Evolutionary conservation across 2,888 invertebrate genomes (phyloP).

Genomic region (Erpobdella octoculata): DNA sequence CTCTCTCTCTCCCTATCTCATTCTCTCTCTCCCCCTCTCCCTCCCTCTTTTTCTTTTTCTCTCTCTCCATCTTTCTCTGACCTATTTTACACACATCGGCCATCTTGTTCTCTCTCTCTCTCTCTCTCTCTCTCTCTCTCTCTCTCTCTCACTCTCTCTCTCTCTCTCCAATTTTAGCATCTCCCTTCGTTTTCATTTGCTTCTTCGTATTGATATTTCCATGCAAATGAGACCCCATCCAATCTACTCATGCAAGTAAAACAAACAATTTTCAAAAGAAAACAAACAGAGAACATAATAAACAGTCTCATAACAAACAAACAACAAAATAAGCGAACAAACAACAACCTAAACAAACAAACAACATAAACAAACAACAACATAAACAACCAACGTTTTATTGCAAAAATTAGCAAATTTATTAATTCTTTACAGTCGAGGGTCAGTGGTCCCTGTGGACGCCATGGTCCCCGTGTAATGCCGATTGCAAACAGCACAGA

Average conservation of each 20-base stretch:
- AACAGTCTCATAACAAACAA: background rate
- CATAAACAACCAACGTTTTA: background rate
- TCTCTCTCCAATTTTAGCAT: too few species aligned
- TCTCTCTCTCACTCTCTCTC: too few species aligned
- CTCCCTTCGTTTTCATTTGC: background rate
- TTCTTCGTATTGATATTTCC: background rate
- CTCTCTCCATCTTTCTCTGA: too few species aligned
- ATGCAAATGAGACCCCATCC: too few species aligned
- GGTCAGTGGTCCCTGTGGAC: constrained; percentile 80
- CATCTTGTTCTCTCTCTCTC: too few species aligned
- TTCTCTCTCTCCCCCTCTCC: too few species aligned
- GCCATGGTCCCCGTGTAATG: constrained; percentile 81
- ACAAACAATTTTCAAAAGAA: background rate
- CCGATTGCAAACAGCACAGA: constrained; percentile 75
- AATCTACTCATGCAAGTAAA: too few species aligned
- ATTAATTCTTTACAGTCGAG: constrained; percentile 59
- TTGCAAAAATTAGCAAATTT: background rate
- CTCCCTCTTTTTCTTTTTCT: too few species aligned
- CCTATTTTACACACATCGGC: too few species aligned
- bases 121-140: too few species aligned
- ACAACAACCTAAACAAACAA: background rate
- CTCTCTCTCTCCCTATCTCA: too few species aligned
- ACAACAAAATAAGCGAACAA: background rate
- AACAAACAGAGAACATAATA: background rate
- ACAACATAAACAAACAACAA: background rate